Conservation (phyloP, 2,113 vertebrate species). For the Crotophaga sulcirostris region DNA sequence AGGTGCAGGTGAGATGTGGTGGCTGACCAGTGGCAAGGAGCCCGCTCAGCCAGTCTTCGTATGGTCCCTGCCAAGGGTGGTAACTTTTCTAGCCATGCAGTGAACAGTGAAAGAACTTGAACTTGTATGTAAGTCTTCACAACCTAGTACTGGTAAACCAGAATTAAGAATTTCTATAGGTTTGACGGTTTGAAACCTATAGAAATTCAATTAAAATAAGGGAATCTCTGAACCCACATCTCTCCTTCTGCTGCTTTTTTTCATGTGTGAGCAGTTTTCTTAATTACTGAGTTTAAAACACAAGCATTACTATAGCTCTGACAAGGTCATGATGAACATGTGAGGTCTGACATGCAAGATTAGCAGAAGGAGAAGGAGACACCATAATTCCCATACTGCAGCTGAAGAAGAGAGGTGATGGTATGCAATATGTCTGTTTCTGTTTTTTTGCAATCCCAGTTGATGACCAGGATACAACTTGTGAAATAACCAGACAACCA, state of each 20-base stretch:
- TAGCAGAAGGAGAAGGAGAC: neutral
- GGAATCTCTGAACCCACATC: neutral
- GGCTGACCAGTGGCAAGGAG: neutral
- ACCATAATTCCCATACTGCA: neutral
- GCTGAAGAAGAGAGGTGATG: neutral
- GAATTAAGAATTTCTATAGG: neutral
- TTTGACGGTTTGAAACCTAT: neutral
- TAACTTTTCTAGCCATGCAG: neutral
- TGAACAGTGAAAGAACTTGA: neutral
- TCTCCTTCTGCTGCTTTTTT: neutral
- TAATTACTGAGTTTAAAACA: neutral
- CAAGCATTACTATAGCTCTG: neutral
- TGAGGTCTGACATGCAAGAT: neutral
- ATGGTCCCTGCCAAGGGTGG: neutral
- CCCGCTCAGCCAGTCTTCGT: fast-evolving
- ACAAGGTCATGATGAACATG: neutral
- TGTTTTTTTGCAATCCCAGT: neutral
- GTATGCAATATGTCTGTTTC: neutral
- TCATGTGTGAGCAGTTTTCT: neutral
- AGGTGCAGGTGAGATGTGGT: fast-evolving
- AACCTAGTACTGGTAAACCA: neutral
- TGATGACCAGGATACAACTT: neutral
- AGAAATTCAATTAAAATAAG: neutral
- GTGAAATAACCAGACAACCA: neutral
- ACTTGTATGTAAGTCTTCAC: neutral